Evolutionary conservation across 2,888 invertebrate genomes (phyloP).

Genomic region (Merodon equestris): DNA sequence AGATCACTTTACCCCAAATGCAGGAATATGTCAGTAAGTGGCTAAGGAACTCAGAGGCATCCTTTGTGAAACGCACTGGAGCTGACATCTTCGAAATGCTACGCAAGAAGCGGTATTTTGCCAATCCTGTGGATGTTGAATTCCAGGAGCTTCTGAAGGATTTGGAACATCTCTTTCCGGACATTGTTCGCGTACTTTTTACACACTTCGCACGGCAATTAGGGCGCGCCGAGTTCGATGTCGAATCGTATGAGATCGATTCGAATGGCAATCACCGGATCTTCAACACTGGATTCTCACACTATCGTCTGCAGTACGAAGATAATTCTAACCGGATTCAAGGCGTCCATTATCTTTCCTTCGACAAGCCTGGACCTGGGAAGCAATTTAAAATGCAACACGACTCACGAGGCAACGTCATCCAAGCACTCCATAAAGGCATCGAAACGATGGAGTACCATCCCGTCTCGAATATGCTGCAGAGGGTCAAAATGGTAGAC

Average conservation of each 20-base stretch:
- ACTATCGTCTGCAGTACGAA: conserved; percentile 41
- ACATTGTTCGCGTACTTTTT: conserved; percentile 28
- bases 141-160: conserved; percentile 19
- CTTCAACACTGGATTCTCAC: conserved; percentile 51
- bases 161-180: not conserved
- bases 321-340: conserved; percentile 23
- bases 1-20: conserved; percentile 1
- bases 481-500: conserved; percentile 18
- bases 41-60: not conserved
- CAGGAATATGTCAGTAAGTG: conserved; percentile 11
- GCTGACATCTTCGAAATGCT: conserved; percentile 34
- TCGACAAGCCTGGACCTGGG: conserved; percentile 2
- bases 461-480: conserved; percentile 44
- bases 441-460: conserved; percentile 66
- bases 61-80: conserved; percentile 3
- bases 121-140: conserved; percentile 15
- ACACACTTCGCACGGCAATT: conserved; percentile 34
- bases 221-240: conserved; percentile 43
- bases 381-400: conserved; percentile 39
- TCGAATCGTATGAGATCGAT: conserved; percentile 54
- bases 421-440: conserved; percentile 61
- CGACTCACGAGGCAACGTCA: conserved; percentile 64
- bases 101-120: conserved; percentile 18
- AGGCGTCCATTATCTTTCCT: conserved; percentile 12
- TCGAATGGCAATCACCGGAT: conserved; percentile 56